Conservation (phyloP, 2,113 vertebrate genomes). For the Promerops cafer region DNA sequence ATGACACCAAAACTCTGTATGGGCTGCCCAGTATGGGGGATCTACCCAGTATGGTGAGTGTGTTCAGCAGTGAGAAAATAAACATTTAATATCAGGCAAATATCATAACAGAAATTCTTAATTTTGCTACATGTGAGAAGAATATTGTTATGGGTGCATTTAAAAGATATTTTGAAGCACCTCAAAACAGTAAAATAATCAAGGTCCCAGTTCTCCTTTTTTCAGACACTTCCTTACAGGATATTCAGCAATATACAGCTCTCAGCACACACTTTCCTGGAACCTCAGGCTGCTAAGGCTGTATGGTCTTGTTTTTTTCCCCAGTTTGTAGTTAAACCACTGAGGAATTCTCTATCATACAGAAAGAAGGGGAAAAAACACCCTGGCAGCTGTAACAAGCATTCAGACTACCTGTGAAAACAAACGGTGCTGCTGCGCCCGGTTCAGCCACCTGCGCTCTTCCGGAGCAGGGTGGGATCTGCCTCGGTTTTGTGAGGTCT, state of each 20-base stretch:
- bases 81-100: background rate
- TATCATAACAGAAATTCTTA: background rate
- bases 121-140: background rate
- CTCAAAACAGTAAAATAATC: background rate
- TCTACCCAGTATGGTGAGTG: background rate
- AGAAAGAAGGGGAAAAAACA: too few relatives aligned
- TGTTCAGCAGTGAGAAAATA: background rate
- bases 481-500: background rate
- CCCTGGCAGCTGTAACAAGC: background rate
- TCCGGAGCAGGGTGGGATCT: background rate
- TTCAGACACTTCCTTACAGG: background rate
- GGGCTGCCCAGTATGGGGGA: background rate
- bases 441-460: rapidly evolving
- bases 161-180: background rate
- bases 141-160: background rate
- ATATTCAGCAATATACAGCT: background rate
- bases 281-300: background rate
- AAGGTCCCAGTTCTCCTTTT: background rate
- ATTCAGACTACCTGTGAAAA: background rate
- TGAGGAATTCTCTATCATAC: background rate
- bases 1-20: background rate
- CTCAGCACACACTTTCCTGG: background rate
- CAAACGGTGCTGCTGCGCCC: background rate
- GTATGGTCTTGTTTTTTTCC: background rate
- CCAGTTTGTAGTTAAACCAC: background rate